Base-by-base conservation (phyloP, 2,888 invertebrate genomes). In the Rotaria macrura region DNA sequence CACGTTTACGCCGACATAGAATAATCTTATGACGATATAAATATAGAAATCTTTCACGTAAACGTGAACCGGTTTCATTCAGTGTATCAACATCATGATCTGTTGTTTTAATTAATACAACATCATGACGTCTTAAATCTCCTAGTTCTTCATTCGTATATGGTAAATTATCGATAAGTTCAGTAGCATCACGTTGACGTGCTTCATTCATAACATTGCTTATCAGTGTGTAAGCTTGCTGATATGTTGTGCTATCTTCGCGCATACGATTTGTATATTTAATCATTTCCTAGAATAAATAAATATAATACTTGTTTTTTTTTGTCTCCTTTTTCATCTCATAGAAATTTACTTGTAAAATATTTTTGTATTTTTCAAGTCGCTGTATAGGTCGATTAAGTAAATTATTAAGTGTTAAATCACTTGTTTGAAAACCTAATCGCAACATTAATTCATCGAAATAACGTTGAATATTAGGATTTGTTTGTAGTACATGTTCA, bases 341-440 rank as follows among this genome's bases (percentile, higher is more conserved):
- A n/a, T n/a, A 43, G 10, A 43, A 43, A 43, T 7, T 7, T 7
- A 86, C 86, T 74, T 86, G 86, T 86, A 86, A 79, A 86, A 86
- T 84, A 20, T 74, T 72, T 29, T 84, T 52, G 29, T 86, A 86
- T 84, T 86, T 84, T 34, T 52, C 74, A 25, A 86, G 47, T 34
- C 86, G 86, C 43, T 84, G 74, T 40, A 86, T 79, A 25, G 86
- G 86, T 25, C 86, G 40, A 84, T 86, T 86, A 20, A 86, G 55
- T 65, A 84, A 54, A 40, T 86, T 84, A 83, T 84, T 86, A 20
- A 86, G 74, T 84, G 84, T 74, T 54, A 38, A 43, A 25, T 43
- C 74, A 79, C 74, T 43, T 40, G 43, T 79, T 79, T 79, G 38
- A 23, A 23, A 40, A 79, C 74, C 43, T 40, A 65, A 65, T 65